Percentiles rank a stretch among this genome's conserved stretches.
These are phyloP conservation scores for Phragmatobia fuliginosa DNA, from an alignment of 2,888 invertebrate species.

Conservation along the genomic window DNA sequence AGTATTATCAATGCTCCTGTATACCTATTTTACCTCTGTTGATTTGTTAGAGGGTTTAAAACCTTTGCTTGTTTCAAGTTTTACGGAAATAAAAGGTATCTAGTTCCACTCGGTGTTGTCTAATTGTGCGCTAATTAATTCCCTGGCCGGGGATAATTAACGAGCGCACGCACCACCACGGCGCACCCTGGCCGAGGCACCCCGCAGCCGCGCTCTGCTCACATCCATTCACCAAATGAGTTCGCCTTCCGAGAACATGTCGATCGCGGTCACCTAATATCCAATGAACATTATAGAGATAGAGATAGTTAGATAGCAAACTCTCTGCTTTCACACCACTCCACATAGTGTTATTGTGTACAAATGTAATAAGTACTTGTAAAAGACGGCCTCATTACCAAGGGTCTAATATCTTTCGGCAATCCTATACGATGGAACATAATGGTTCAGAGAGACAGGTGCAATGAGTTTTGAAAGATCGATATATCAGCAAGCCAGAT, in stretches of 20 bases:
- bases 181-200: not conserved
- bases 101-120: conserved; percentile 18
- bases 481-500: no score
- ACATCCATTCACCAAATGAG: conserved; percentile 3
- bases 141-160: conserved; percentile 33
- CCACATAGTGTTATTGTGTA: no score
- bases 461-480: no score
- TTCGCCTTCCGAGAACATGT: not conserved
- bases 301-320: no score
- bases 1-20: not conserved
- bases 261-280: not conserved
- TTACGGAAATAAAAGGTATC: not conserved
- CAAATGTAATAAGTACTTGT: no score
- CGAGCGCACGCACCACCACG: conserved; percentile 14
- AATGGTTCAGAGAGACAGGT: no score
- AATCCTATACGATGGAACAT: no score
- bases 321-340: no score
- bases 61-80: no score
- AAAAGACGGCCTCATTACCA: no score
- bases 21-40: not conserved
- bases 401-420: no score
- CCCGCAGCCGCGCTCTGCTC: not conserved
- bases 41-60: no score
- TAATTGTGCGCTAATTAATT: conserved; percentile 45
- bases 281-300: not conserved